Conservation (phyloP, 2,888 invertebrate genomes). For the Metallyticus violacea region DNA sequence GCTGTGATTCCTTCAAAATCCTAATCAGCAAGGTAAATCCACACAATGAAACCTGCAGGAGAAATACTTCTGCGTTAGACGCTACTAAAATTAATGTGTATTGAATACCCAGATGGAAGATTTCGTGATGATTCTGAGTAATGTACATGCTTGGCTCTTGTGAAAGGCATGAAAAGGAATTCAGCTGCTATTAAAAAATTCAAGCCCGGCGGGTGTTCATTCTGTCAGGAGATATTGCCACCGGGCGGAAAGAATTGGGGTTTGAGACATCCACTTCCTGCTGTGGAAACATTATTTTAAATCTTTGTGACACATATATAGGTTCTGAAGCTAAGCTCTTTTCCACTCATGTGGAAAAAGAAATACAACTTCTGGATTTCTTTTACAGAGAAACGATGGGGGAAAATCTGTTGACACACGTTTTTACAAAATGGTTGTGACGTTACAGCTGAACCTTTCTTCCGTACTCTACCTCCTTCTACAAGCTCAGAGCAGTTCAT, state of each 20-base stretch:
- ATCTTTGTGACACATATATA: background rate
- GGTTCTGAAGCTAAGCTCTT: background rate
- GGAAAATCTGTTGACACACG: background rate
- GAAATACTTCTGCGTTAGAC: too few relatives aligned
- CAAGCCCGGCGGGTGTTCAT: background rate
- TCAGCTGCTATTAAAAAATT: background rate
- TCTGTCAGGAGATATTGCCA: background rate
- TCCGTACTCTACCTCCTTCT: background rate
- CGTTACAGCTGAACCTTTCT: background rate
- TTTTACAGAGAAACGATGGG: background rate
- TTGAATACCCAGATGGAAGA: background rate
- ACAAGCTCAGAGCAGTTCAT: background rate
- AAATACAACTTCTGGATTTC: background rate
- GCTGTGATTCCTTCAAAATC: too few relatives aligned
- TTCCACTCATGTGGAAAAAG: background rate
- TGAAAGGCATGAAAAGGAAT: background rate
- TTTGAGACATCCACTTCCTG: background rate
- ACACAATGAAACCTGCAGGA: too few relatives aligned
- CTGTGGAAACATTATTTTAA: background rate
- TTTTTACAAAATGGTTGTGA: too few relatives aligned
- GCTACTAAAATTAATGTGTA: too few relatives aligned
- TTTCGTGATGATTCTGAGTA: background rate
- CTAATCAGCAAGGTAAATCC: too few relatives aligned
- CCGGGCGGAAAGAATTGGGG: background rate
- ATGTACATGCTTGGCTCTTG: background rate